Evolutionary conservation across 2,888 invertebrate species (phyloP), one percentile per base, ranked within the genome.

Genomic region (Apotomis capreana): DNA sequence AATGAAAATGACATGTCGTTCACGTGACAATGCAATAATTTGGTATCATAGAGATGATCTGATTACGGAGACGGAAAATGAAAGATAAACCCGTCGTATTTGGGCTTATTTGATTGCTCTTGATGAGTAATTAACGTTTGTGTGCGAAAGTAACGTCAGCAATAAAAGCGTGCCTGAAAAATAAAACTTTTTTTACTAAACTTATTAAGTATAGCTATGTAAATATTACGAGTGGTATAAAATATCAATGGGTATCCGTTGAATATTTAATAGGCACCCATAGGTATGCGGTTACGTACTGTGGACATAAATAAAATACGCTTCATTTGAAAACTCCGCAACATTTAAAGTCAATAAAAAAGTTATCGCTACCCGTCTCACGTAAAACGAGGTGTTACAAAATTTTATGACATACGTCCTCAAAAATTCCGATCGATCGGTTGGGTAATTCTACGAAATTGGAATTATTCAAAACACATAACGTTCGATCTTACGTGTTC

Each of bases 401-500:
- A 58, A 72, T 49, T 72, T 68, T 72, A 72, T 72, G 63, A 68
- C 72, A 63, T 36, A 55, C 10, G 36, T 59, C 44, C 15, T 68
- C 15, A 68, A 68, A 69, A 72, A 72, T 72, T 59, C 37, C 63
- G 58, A 58, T 54, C 55, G 67, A 71, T 55, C 59, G 54, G 26
- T 72, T 72, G 26, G 13, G 71, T 68, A 63, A 71, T 72, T 68
- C 72, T 58, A 46, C 68, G 72, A 72, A 72, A 63, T 72, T 63
- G 54, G 63, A 63, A 68, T 72, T 72, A 81, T 80, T 77, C 76
- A 61, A 60, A 73, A 65, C 70, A 70, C 70, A 68, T 65, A 65
- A 54, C 49, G 26, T 65, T 75, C 74, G 71, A 76, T 76, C 73
- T 79, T 76, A 78, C 82, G 79, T 81, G 80, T 78, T 69, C 69